Percentiles rank a stretch among this genome's conserved stretches.
phyloP scores from a whole-genome alignment of 2,113 vertebrate genomes.

The Ascaphus truei region DNA sequence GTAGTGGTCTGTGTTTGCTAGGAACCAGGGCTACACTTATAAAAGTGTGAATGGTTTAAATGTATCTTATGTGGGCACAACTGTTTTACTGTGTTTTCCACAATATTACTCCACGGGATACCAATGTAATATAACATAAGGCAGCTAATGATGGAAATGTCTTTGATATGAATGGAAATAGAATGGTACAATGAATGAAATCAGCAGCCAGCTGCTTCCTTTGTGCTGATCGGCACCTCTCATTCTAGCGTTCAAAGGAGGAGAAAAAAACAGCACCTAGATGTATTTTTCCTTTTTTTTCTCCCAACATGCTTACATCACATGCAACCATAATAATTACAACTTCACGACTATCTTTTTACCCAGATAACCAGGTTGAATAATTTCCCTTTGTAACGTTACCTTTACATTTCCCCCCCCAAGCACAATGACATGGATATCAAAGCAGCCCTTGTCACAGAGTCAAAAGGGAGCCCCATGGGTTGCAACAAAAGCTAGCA shows the following conservation, averaged over 20 bases:
- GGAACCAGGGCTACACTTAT: too few relatives aligned
- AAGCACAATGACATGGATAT: constrained; percentile 25
- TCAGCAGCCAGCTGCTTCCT: not conserved
- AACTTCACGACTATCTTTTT: not conserved
- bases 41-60: too few relatives aligned
- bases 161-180: not conserved
- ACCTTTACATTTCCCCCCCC: constrained; percentile 13
- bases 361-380: constrained; percentile 2
- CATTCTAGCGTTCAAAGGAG: not conserved
- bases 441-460: constrained; percentile 22
- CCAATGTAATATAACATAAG: not conserved
- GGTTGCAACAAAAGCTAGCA: not conserved
- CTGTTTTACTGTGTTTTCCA: not conserved
- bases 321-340: constrained; percentile 2
- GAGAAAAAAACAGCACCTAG: not conserved
- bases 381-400: not conserved
- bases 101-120: not conserved
- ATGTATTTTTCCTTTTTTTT: not conserved
- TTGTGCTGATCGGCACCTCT: not conserved
- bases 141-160: not conserved
- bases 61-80: not conserved
- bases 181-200: constrained; percentile 3
- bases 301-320: not conserved
- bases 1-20: too few relatives aligned
- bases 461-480: not conserved